Conservation (phyloP, 2,888 invertebrate genomes). For the Caenorhabditis panamensis region DNA sequence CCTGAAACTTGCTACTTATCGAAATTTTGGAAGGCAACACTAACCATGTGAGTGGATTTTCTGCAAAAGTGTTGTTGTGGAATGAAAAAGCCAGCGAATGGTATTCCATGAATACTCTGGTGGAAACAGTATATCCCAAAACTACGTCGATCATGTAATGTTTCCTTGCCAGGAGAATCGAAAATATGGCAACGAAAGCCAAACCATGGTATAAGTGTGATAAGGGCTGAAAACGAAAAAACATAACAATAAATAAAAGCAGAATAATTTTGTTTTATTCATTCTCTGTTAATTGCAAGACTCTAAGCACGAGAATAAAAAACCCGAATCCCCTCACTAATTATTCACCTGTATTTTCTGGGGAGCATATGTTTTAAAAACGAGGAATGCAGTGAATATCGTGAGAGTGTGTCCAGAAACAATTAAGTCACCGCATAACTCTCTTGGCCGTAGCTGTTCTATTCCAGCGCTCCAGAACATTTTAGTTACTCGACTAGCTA, state of each 20-base stretch:
- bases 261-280: no score
- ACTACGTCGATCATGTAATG: constrained; percentile 79
- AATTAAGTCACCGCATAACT: constrained; percentile 80
- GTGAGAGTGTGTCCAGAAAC: constrained; percentile 80
- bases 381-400: constrained; percentile 74
- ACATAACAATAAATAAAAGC: constrained; percentile 8
- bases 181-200: constrained; percentile 71
- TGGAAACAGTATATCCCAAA: constrained; percentile 75
- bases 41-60: constrained; percentile 72
- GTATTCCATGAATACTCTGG: constrained; percentile 78
- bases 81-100: constrained; percentile 73
- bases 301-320: no score
- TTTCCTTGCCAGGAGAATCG: constrained; percentile 78
- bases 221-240: constrained; percentile 43
- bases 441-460: constrained; percentile 71
- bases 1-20: no score
- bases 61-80: constrained; percentile 73
- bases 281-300: no score
- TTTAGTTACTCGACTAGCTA: constrained; percentile 68
- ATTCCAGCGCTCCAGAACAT: constrained; percentile 80
- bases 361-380: constrained; percentile 76
- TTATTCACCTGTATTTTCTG: constrained; percentile 68
- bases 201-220: constrained; percentile 72
- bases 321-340: no score
- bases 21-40: no score